These are phyloP conservation scores for Bos indicus DNA, from an alignment of 2,113 vertebrate genomes.

Conservation along the genomic window DNA sequence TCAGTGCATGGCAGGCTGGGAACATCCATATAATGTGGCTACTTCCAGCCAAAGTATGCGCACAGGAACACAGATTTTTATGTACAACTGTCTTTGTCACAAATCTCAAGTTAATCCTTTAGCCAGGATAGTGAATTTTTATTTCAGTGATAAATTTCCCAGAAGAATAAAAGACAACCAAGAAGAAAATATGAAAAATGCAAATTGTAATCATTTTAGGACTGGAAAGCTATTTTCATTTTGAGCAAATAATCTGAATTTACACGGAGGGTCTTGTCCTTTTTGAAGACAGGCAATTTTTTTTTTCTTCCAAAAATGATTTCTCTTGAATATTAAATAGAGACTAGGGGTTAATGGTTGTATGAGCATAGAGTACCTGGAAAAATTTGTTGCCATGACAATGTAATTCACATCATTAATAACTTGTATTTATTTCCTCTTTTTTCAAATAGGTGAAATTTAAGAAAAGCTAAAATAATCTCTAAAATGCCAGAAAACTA, in stretches of 20 bases:
- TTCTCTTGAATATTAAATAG: constrained; percentile 79
- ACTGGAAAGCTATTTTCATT: constrained; percentile 73
- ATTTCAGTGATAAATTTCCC: not conserved
- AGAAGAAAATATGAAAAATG: constrained; percentile 65
- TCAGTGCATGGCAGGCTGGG: not conserved
- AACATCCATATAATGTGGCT: not conserved
- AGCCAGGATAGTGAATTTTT: not conserved
- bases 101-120: not conserved
- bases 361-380: constrained; percentile 65
- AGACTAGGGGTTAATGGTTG: constrained; percentile 73
- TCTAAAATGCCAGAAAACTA: not conserved
- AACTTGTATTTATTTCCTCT: constrained; percentile 65
- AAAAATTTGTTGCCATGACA: constrained; percentile 78
- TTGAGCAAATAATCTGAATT: constrained; percentile 71
- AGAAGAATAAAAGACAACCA: constrained; percentile 8
- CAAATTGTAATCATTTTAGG: constrained; percentile 71
- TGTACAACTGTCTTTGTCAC: not conserved
- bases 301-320: constrained; percentile 71
- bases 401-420: constrained; percentile 75
- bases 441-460: constrained; percentile 58
- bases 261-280: constrained; percentile 62
- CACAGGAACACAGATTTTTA: not conserved
- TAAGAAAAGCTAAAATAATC: constrained; percentile 63
- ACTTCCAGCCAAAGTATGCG: not conserved
- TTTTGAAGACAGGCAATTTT: constrained; percentile 76